Evolutionary conservation across 2,113 vertebrate species (phyloP).

Genomic region (Turnix velox): DNA sequence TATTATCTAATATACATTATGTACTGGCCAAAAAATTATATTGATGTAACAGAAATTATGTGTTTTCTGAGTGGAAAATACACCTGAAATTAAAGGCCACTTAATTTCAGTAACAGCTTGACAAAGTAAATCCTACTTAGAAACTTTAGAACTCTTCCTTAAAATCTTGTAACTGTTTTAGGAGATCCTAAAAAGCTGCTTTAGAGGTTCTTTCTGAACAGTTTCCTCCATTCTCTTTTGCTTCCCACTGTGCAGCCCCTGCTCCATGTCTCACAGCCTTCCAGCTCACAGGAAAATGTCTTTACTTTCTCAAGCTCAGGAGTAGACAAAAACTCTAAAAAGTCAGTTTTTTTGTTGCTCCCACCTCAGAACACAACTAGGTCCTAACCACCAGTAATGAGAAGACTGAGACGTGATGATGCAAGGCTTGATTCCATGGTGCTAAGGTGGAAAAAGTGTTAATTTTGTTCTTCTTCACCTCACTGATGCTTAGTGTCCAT

Average conservation of each 20-base stretch:
- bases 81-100: neutral
- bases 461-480: neutral
- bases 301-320: neutral
- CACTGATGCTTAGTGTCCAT: neutral
- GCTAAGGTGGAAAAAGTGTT: neutral
- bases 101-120: neutral
- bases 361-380: neutral
- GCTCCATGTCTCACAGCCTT: neutral
- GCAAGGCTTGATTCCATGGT: neutral
- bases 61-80: neutral
- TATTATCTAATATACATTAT: neutral
- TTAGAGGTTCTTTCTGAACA: neutral
- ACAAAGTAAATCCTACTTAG: neutral
- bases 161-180: neutral
- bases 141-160: neutral
- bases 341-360: neutral
- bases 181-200: neutral
- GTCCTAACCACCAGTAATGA: neutral
- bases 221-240: neutral
- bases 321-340: neutral
- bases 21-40: neutral
- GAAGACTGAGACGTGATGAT: neutral
- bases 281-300: neutral
- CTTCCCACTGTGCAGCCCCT: neutral
- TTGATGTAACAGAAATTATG: neutral